These are phyloP conservation scores for Drosophila borealis DNA, from an alignment of 2,888 invertebrate genomes.

Conservation along the genomic window DNA sequence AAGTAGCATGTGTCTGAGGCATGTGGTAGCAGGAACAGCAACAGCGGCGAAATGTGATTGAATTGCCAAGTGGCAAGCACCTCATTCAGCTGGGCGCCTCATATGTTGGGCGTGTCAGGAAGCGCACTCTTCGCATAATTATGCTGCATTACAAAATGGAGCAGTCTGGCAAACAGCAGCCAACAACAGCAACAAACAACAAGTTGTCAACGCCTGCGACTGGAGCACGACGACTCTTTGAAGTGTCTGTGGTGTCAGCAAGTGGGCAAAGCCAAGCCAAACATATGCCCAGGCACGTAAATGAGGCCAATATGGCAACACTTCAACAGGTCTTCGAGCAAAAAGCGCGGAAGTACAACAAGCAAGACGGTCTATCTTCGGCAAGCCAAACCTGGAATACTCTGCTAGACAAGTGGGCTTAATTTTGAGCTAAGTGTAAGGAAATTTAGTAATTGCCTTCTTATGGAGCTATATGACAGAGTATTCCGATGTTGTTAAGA, in stretches of 20 bases:
- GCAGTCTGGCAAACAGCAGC: conserved; percentile 21
- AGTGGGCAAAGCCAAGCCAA: conserved; percentile 44
- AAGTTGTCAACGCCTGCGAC: conserved; percentile 50
- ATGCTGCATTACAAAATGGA: conserved; percentile 58
- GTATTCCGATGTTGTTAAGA: too few relatives aligned
- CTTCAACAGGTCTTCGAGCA: conserved; percentile 25
- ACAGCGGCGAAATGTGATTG: conserved; percentile 54
- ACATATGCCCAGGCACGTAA: conserved; percentile 62
- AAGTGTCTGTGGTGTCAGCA: conserved; percentile 49
- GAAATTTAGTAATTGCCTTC: too few relatives aligned
- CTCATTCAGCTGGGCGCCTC: conserved; percentile 14
- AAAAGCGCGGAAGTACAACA: background rate
- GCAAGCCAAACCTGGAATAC: too few relatives aligned
- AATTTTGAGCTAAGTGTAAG: too few relatives aligned
- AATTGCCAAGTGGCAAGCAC: conserved; percentile 57
- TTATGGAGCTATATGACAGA: too few relatives aligned
- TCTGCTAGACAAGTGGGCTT: too few relatives aligned
- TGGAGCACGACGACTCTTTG: conserved; percentile 35
- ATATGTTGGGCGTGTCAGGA: conserved; percentile 49
- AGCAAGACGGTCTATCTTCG: too few relatives aligned
- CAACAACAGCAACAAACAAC: conserved; percentile 41
- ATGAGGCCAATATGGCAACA: conserved; percentile 49
- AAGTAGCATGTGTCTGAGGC: conserved; percentile 18
- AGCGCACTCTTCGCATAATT: conserved; percentile 55
- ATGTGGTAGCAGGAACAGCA: conserved; percentile 11